These are phyloP conservation scores for Neotoxoptera formosana DNA, from an alignment of 1,140 invertebrate genomes.

Conservation along the genomic window DNA sequence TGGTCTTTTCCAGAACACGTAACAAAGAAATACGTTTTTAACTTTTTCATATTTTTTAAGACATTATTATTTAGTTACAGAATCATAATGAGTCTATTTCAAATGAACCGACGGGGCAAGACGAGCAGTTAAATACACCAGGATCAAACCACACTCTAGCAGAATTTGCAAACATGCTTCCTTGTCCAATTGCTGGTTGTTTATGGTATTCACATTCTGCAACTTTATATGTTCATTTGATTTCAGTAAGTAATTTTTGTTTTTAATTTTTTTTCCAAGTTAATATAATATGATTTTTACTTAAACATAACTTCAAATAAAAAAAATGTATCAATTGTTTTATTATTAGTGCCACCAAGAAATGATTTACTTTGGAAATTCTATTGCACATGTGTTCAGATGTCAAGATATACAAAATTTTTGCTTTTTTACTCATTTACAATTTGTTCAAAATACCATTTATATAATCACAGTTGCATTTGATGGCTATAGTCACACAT, in stretches of 20 bases:
- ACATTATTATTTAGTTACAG: neutral
- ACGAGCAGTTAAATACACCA: neutral
- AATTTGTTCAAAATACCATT: conserved; percentile 39
- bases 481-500: conserved; percentile 28
- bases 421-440: conserved; percentile 41
- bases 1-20: conserved; percentile 1
- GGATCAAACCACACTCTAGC: neutral
- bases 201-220: conserved; percentile 49
- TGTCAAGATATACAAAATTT: conserved; percentile 24
- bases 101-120: neutral
- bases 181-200: conserved; percentile 50
- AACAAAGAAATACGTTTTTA: neutral
- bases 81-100: neutral
- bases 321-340: neutral
- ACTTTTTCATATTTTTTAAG: neutral
- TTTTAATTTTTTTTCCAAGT: neutral
- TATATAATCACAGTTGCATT: conserved; percentile 46
- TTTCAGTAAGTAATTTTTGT: conserved; percentile 28
- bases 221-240: conserved; percentile 48
- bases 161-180: conserved; percentile 41
- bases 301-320: neutral
- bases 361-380: conserved; percentile 42
- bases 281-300: neutral
- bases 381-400: conserved; percentile 7
- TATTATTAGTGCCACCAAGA: conserved; percentile 40